Evolutionary conservation across 2,113 vertebrate genomes (phyloP), one percentile per base, ranked within the genome.

Genomic region (Mesitornis unicolor): DNA sequence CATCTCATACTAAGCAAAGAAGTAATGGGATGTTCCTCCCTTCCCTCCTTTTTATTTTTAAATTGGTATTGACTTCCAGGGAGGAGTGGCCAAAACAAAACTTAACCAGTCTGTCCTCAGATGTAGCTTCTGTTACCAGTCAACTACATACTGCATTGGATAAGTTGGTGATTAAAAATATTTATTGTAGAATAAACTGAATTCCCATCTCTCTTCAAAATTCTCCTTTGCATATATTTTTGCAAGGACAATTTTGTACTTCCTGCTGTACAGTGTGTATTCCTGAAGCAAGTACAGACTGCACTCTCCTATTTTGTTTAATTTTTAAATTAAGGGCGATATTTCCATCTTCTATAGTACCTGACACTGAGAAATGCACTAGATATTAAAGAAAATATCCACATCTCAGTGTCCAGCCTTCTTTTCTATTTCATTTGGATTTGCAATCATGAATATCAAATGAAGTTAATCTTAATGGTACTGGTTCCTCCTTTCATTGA

Each of bases 291-390:
- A 83, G 45, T 90, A 68, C 8, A n/a, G 73, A 70, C 35, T 64
- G 36, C 57, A 68, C 50, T 67, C 35, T 68, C 33, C 54, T 53
- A 3, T 50, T 59, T 61, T 86, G 40, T 89, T 78, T 43, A 11
- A 12, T 64, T 89, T 91, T 84, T 75, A 75, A 90, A 76, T 73
- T 67, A 65, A 70, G 64, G 56, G 40, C 64, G 18, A 3, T 91
- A 64, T 51, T 89, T 35, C 16, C 42, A 43, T 61, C 70, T 40
- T 76, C 74, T 79, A 1, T 40, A 88, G 75, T 83, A 90, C 79
- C 73, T 94, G 59, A 79, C 87, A 91, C 22, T 43, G 47, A 90
- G 81, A 88, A 90, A 70, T 90, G 89, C 69, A 87, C 80, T 89
- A 89, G 84, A 88, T 51, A 69, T 85, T 75, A 77, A 81, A 93